Percentiles rank a stretch among this genome's conserved stretches.
Conservation (phyloP, 2,797 vertebrate genomes). For the Eulemur coronatus region DNA sequence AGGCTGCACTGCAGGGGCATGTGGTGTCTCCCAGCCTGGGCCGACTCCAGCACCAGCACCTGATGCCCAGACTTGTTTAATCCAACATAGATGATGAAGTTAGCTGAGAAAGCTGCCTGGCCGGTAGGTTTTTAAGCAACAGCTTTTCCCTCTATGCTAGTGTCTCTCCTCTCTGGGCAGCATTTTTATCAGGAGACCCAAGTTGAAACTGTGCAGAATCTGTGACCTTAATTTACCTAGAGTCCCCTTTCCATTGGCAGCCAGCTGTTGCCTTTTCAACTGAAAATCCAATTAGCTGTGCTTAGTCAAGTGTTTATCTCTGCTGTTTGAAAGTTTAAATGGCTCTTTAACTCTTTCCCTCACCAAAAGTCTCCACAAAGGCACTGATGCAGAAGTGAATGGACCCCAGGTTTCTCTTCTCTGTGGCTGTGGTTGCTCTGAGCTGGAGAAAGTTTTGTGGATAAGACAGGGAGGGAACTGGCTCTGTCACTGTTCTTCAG, state of each 20-base stretch:
- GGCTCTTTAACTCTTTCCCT: background rate
- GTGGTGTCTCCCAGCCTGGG: rapidly evolving
- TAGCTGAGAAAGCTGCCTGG: background rate
- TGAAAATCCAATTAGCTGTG: conserved; percentile 56
- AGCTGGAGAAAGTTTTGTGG: background rate
- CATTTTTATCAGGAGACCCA: background rate
- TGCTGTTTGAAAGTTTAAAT: background rate
- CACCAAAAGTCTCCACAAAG: background rate
- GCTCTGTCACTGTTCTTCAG: background rate
- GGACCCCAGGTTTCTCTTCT: background rate
- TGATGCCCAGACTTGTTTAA: rapidly evolving
- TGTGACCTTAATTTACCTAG: background rate
- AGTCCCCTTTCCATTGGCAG: background rate
- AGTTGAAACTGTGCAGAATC: background rate
- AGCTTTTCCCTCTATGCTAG: background rate
- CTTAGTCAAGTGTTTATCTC: conserved; percentile 31
- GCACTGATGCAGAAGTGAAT: background rate
- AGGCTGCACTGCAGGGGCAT: background rate
- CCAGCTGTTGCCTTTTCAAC: background rate
- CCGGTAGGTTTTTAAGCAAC: background rate
- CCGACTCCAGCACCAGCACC: rapidly evolving
- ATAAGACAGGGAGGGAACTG: background rate
- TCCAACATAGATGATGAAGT: background rate
- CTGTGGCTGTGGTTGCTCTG: background rate
- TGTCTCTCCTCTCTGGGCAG: background rate